Evolutionary conservation across 2,113 vertebrate species (phyloP), one percentile per base, ranked within the genome.

Genomic region (Plectropomus leopardus): DNA sequence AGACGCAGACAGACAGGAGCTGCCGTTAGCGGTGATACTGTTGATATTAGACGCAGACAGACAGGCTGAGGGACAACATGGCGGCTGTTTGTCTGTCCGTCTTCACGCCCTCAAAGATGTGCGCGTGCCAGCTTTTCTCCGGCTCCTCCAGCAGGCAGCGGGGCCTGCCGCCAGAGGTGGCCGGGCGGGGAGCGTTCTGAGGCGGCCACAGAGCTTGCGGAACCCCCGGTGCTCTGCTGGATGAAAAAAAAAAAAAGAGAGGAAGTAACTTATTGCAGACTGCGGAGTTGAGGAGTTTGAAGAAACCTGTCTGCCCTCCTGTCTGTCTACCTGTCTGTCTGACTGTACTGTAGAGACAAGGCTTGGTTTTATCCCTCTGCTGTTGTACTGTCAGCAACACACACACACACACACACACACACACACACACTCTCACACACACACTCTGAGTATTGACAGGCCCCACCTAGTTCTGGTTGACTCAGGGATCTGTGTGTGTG

Each of bases 381-480:
- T 89, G 54, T 63, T 82, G 51, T 80, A 54, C 80, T 87, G 72
- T 86, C 84, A 84, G 82, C 72, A 77, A 60, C 71, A 55, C 24
- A 45, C 68, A 57, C 48, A 69, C 72, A 68, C 65, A 64, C 48
- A 30, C 68, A 58, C 65, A 59, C 77, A 54, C 83, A 60, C 78
- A 59, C 78, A 74, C 76, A 55, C 58, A 51, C 60, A 70, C 67
- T 44, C 67, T 57, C 36, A 47, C 40, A 58, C 57, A 42, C 57
- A 73, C 61, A 76, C 69, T 32, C 69, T 15, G 40, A 59, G 45
- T 84, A 88, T 65, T 87, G 84, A 89, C 88, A 91, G 83, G 88
- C 92, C 90, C 85, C 90, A 92, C 92, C 89, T 92, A 90, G 89
- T 84, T 89, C 58, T 83, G 80, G 69, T 85, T 76, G 84, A 80